Base-by-base conservation (phyloP, 2,797 vertebrate species). In the Brachyalestes nurse region DNA sequence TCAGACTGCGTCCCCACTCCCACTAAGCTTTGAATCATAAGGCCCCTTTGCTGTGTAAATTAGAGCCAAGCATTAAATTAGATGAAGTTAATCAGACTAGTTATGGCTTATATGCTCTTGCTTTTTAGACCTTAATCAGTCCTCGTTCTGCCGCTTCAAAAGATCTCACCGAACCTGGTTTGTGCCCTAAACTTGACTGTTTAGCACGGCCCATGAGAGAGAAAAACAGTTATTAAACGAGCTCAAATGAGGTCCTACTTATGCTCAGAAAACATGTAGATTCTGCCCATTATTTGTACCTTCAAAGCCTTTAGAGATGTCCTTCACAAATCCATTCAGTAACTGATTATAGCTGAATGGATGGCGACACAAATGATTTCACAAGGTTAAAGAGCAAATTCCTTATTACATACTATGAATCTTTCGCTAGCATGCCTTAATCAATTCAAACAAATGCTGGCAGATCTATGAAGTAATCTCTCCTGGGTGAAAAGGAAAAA, bases 1-100 rank as follows among this genome's bases (percentile, higher is more conserved):
- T 83, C 88, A 83, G 90, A 87, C 88, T 88, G 85, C 60, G 91
- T 90, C 91, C 92, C 81, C 84, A 91, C 88, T 88, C 87, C 88
- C 40, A 6, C 87, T 86, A 88, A 83, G 83, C 89, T 2, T 74
- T 57, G 28, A 74, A 73, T 58, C 55, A 23, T 73, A 74, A 58
- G 28, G 55, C 6, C 53, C 55, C 17, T 74, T 74, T 74, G 72
- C 72, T 74, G 72, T 45, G 38, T 74, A 74, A 74, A 74, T 74
- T 55, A 74, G 38, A 74, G 72, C 34, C 55, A 58, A 60, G 72
- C 72, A 74, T 74, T 74, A 74, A 74, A 74, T 74, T 74, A 74
- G 55, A 74, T 45, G 72, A 60, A 60, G 55, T 74, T 74, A 74
- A 74, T 74, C 72, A 74, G 60, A 42, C 53, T 60, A 58, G 72